Percentiles rank a stretch among this genome's conserved stretches.
phyloP scores from a whole-genome alignment of 1,140 invertebrate species.

The Ectropis grisescens region DNA sequence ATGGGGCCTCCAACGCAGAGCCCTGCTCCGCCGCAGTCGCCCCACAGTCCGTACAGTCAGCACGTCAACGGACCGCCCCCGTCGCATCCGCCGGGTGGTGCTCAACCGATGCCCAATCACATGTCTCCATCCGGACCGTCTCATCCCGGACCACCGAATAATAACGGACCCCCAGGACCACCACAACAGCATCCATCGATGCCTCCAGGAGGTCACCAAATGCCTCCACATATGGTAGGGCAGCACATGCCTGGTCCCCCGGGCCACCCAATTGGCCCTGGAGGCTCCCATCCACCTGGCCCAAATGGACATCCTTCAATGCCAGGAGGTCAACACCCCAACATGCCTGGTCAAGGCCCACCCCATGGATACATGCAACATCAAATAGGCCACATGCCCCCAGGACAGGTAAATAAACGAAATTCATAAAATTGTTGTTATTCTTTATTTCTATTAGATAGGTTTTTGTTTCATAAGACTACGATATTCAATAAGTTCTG shows the following conservation, averaged over 20 bases:
- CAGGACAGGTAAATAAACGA: conserved; percentile 55
- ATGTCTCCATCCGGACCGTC: conserved; percentile 51
- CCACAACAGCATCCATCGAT: conserved; percentile 57
- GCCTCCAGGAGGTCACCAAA: conserved; percentile 59
- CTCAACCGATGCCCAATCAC: conserved; percentile 50
- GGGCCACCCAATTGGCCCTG: conserved; percentile 47
- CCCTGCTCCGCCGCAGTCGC: conserved; percentile 82
- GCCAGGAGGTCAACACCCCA: conserved; percentile 47
- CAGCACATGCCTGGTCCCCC: conserved; percentile 52
- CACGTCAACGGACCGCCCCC: conserved; percentile 71
- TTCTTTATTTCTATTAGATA: too few species aligned
- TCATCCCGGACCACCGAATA: conserved; percentile 41
- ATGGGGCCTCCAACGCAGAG: conserved; percentile 88
- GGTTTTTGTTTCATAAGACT: too few species aligned
- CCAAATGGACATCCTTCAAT: conserved; percentile 64
- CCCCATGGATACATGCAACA: conserved; percentile 71
- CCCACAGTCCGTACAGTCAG: conserved; percentile 79
- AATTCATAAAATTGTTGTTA: not conserved
- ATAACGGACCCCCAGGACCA: conserved; percentile 48
- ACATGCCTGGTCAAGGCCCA: conserved; percentile 63
- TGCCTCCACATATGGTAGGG: conserved; percentile 57
- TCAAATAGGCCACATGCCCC: conserved; percentile 62
- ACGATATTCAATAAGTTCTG: too few species aligned
- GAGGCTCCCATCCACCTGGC: conserved; percentile 50
- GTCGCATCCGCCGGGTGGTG: conserved; percentile 35